Conservation (phyloP, 2,113 vertebrate genomes). For the Lanius collurio region DNA sequence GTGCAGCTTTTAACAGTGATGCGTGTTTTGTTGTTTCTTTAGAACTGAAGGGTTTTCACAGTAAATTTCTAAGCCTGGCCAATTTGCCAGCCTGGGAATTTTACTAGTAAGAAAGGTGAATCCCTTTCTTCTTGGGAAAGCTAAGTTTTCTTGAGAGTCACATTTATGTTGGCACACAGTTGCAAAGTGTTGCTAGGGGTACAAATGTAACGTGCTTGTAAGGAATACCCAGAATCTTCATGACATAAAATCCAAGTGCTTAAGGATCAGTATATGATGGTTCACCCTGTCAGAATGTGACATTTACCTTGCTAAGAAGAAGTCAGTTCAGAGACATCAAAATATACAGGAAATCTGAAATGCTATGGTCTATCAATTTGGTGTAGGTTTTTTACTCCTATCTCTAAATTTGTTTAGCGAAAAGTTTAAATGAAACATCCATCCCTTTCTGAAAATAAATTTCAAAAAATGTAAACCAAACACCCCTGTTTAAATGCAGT, state of each 20-base stretch:
- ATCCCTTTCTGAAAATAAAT: not conserved
- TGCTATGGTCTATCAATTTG: rapidly evolving
- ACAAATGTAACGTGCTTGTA: not conserved
- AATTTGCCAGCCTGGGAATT: not conserved
- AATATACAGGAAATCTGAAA: not conserved
- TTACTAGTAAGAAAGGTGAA: not conserved
- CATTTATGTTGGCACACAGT: not conserved
- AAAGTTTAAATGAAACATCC: not conserved
- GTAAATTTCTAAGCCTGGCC: not conserved
- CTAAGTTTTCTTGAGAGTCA: not conserved
- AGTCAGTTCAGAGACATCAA: not conserved
- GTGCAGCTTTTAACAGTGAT: not conserved
- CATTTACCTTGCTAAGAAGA: not conserved
- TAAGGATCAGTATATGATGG: not conserved
- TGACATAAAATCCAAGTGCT: not conserved
- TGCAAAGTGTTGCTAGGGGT: not conserved
- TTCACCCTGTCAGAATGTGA: not conserved
- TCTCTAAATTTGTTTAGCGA: not conserved
- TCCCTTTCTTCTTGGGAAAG: not conserved
- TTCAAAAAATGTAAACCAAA: not conserved
- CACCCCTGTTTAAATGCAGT: not conserved
- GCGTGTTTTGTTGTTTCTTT: not conserved
- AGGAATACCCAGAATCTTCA: not conserved
- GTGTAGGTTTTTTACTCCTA: not conserved
- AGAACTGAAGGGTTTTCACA: not conserved